Evolutionary conservation across 2,797 vertebrate species (phyloP), one percentile per base, ranked within the genome.

Genomic region (Brotula barbata): DNA sequence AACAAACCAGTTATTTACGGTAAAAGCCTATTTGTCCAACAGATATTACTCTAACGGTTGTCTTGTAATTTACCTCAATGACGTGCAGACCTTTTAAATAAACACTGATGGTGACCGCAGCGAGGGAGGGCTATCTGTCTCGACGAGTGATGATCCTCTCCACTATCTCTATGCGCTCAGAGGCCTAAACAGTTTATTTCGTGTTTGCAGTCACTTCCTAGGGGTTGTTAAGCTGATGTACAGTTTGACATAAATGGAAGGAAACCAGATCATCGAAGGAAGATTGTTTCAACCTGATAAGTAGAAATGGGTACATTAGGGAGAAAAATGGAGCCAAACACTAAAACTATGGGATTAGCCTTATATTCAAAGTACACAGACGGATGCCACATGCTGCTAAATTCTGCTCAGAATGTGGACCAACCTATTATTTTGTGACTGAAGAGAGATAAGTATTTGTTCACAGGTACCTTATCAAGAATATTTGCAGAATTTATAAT

Each of bases 111-210:
- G 87, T 85, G 89, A 89, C 81, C 78, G 82, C 84, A 84, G 79
- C 64, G 76, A 88, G 83, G 86, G 78, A 83, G 85, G 62, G 81
- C 83, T 78, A 87, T 90, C 71, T 68, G 66, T 91, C 88, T 83
- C 53, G 68, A 78, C 83, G 82, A 88, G 76, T 90, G 79, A 89
- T 88, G 86, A 90, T 78, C 87, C 76, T 41, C 58, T 87, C 80
- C 75, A 87, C 90, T 96, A 96, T 96, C 95, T 96, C 90, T 91
- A 89, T 89, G 90, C 83, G 84, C 90, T 90, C 85, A 64, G 57
- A 81, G 91, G 90, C 92, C 93, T 93, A 98, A 98, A 98, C 95
- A 95, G 94, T 98, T 95, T 95, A 96, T 95, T 94, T 95, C 92
- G 91, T 95, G 93, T 96, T 96, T 97, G 93, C 94, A 93, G 92